phyloP scores from a whole-genome alignment of 2,888 invertebrate species.

The Oasisia sp. region DNA sequence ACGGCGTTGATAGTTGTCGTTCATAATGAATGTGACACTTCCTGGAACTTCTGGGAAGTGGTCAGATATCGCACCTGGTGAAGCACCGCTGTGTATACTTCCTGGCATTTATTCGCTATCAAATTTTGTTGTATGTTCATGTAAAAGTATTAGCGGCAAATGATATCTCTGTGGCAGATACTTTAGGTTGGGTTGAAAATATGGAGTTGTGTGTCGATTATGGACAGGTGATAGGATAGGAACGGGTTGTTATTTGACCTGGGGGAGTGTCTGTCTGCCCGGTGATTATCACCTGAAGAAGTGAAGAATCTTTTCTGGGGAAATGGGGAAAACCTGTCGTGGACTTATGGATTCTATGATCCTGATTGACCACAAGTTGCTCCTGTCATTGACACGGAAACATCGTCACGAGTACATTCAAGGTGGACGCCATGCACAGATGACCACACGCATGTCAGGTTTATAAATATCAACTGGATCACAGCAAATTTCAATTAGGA shows the following conservation, averaged over 20 bases:
- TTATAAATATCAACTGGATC: not conserved
- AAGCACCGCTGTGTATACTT: not conserved
- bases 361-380: no score
- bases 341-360: no score
- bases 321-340: no score
- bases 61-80: not conserved
- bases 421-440: no score
- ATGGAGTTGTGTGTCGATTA: not conserved
- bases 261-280: not conserved
- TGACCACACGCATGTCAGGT: not conserved
- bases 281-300: no score
- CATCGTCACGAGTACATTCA: no score
- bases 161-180: not conserved
- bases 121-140: not conserved
- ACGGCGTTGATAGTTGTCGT: not conserved
- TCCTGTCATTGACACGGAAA: no score
- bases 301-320: no score
- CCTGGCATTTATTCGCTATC: not conserved
- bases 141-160: not conserved
- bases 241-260: not conserved
- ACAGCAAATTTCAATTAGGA: not conserved
- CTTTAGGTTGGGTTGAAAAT: not conserved
- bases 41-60: slow-evolving; percentile 6
- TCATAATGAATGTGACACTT: not conserved
- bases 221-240: not conserved